Evolutionary conservation across 2,888 invertebrate genomes (phyloP).

Genomic region (Sacculina carcini): DNA sequence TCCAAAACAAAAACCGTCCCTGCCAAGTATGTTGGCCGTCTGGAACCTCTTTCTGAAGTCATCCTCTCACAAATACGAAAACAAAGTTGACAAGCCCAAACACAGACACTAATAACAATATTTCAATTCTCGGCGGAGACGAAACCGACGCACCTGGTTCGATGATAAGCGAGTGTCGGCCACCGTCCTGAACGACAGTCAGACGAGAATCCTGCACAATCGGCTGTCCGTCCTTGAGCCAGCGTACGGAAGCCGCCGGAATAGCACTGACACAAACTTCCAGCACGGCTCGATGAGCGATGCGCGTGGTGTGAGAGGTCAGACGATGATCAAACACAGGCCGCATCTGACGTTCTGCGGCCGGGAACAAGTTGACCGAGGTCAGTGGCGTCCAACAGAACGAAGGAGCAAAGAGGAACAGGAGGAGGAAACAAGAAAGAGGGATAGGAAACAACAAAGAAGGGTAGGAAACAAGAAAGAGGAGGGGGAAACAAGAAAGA

Average conservation of each 20-base stretch:
- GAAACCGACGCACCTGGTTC: not conserved
- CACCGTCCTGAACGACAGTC: not conserved
- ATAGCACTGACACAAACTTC: slow-evolving; percentile 40
- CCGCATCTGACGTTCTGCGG: slow-evolving; percentile 46
- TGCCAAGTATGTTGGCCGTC: too few species aligned
- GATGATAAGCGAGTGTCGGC: not conserved
- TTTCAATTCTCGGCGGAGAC: too few species aligned
- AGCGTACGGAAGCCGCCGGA: slow-evolving; percentile 35
- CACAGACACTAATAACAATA: too few species aligned
- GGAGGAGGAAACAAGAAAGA: too few species aligned
- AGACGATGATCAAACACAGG: slow-evolving; percentile 51
- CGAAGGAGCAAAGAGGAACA: too few species aligned
- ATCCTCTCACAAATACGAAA: too few species aligned
- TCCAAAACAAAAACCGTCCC: too few species aligned
- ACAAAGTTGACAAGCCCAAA: too few species aligned
- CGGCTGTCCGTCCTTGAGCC: slow-evolving; percentile 55
- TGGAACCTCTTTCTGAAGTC: not conserved
- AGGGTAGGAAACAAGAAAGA: too few species aligned
- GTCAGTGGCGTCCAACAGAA: not conserved
- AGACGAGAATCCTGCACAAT: slow-evolving; percentile 36
- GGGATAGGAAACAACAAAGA: too few species aligned
- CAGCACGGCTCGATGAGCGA: slow-evolving; percentile 40
- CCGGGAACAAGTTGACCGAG: not conserved
- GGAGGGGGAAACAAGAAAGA: too few species aligned
- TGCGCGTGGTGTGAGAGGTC: slow-evolving; percentile 43